These are phyloP conservation scores for Monochamus alternatus DNA, from an alignment of 2,888 invertebrate species.

Conservation along the genomic window DNA sequence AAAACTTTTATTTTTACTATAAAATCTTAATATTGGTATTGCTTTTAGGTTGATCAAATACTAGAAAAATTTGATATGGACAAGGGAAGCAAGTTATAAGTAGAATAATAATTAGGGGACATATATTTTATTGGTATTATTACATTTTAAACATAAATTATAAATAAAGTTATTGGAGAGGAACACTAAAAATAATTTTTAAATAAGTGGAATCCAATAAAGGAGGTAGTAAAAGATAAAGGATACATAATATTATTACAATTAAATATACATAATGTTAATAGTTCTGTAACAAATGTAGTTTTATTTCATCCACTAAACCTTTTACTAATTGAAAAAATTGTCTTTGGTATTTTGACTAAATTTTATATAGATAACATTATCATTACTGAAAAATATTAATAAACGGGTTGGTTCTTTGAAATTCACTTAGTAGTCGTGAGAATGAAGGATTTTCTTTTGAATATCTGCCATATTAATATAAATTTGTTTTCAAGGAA, in stretches of 20 bases:
- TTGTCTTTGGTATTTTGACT: slow-evolving; percentile 52
- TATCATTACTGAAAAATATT: slow-evolving; percentile 38
- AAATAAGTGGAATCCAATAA: slow-evolving; percentile 32
- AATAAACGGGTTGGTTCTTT: slow-evolving; percentile 4
- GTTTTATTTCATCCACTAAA: slow-evolving; percentile 18
- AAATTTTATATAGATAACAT: slow-evolving; percentile 41
- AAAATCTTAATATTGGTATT: slow-evolving; percentile 1
- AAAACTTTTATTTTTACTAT: no score
- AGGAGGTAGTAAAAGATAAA: slow-evolving; percentile 41
- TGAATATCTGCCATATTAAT: no score
- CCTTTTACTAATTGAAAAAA: slow-evolving; percentile 6
- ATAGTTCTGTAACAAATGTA: slow-evolving; percentile 28
- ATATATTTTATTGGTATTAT: slow-evolving; percentile 45
- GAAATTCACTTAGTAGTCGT: no score
- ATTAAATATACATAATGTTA: slow-evolving; percentile 19
- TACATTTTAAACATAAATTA: slow-evolving; percentile 39
- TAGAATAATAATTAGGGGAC: slow-evolving; percentile 5
- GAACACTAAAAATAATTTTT: slow-evolving; percentile 32
- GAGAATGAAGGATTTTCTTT: no score
- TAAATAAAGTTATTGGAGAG: slow-evolving; percentile 41
- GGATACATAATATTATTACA: slow-evolving; percentile 23
- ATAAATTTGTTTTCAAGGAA: no score
- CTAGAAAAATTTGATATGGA: slow-evolving; percentile 39
- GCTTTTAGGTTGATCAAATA: slow-evolving; percentile 46
- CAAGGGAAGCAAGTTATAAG: slow-evolving; percentile 8